Base-by-base conservation (phyloP, 2,888 invertebrate species). In the Nymphalis urticae region DNA sequence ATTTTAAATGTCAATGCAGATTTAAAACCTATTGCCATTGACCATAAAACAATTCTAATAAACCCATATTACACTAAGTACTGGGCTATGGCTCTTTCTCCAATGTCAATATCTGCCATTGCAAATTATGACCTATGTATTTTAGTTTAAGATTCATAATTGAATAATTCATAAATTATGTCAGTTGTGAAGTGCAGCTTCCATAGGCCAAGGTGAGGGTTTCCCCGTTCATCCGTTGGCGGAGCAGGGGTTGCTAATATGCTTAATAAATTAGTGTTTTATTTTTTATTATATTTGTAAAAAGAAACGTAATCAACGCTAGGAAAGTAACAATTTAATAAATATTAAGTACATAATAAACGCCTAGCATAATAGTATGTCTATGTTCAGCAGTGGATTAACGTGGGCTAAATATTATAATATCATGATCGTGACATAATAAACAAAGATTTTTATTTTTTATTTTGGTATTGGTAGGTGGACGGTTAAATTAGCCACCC, bases 11-110 rank as follows among this genome's bases (percentile, higher is more conserved):
- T 42, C 42, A 42, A 42, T 13, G 13, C 6, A 67, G 62, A 67
- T 67, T 56, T 61, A 70, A 69, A 53, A 67, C 62, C 64, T 64
- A 68, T 59, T 62, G 58, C 62, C 70, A 62, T 67, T 70, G 66
- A 64, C 66, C 66, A 71, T 64, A 66, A 68, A 71, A 54, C 71
- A 62, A 66, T 42, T 58, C 32, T 32, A 50, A 62, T 73, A 74
- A 74, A 74, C 70, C 68, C 71, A 75, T 75, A 72, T 71, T 13
- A 42, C 13, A 64, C 56, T 48, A 66, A 42, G 58, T 58, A 58
- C 27, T 36, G 32, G 56, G 7, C n/a, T 5, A 16, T 17, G 58
- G 42, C 42, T 42, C 10, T 58, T 42, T 10, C 58, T 58, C n/a
- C 36, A 58, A 9, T 42, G 19, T 19, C 6, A 10, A n/a, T 10